Percentiles rank a stretch among this genome's conserved stretches.
Evolutionary conservation across 1,140 invertebrate species (phyloP).

Genomic region (Danaus plexippus): DNA sequence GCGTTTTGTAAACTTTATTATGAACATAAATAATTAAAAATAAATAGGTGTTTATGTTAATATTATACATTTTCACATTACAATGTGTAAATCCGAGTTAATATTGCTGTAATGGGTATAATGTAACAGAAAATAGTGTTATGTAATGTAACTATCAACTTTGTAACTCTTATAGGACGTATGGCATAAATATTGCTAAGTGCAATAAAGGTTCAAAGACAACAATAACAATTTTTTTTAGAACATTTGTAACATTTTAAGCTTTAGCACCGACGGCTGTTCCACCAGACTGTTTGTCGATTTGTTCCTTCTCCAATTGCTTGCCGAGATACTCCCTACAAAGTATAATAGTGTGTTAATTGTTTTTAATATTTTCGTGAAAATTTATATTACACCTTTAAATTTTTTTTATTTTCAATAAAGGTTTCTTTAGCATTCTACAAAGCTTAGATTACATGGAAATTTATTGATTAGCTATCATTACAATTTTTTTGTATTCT

Average conservation of each 20-base stretch:
- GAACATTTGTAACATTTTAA: slow-evolving; percentile 55
- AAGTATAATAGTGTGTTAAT: neutral
- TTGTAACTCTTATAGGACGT: slow-evolving; percentile 20
- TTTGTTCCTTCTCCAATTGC: slow-evolving; percentile 92
- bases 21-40: slow-evolving; percentile 7
- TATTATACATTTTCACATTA: slow-evolving; percentile 19
- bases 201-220: slow-evolving; percentile 27
- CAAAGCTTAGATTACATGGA: no score
- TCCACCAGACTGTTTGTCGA: slow-evolving; percentile 70
- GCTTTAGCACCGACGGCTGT: slow-evolving; percentile 76
- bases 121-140: neutral
- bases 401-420: no score
- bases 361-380: no score
- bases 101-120: slow-evolving; percentile 6
- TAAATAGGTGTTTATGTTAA: slow-evolving; percentile 15
- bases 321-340: slow-evolving; percentile 95
- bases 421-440: no score
- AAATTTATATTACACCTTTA: no score
- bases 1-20: slow-evolving; percentile 9
- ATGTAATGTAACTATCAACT: slow-evolving; percentile 13
- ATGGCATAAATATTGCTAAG: slow-evolving; percentile 20
- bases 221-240: slow-evolving; percentile 45
- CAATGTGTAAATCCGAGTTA: slow-evolving; percentile 3
- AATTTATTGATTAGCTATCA: no score
- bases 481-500: no score